Evolutionary conservation across 2,888 invertebrate genomes (phyloP), one percentile per base, ranked within the genome.

Genomic region (Lumbricus terrestris): DNA sequence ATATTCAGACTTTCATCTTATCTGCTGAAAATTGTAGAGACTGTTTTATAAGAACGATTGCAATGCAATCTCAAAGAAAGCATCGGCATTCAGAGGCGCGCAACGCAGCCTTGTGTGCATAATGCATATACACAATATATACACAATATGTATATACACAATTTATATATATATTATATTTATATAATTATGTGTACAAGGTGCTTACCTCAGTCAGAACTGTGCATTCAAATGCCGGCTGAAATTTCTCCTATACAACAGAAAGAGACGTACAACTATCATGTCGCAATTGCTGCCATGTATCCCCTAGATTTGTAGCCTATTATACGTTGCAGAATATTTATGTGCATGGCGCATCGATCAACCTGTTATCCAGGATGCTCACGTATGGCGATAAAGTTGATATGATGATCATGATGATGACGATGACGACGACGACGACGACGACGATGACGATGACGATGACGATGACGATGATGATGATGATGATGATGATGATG

Each of bases 171-270:
- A 6, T 6, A 40, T 11, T 6, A 6, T 40, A 40, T 40, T 11
- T 40, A 11, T 40, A 11, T 42, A 42, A 2, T 42, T 42, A 42
- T 42, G 18, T 42, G 2, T 42, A 42, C 42, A 42, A 42, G 15
- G 42, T 16, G 18, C 42, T 42, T 13, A 42, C 42, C 42, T 42
- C 42, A 42, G 42, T 42, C 2, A 42, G 18, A 42, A 42, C 42
- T 3, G 42, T 42, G 42, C 42, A 42, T 42, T 42, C 42, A 42
- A 13, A 6, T 42, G 42, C 42, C 42, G 42, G 98, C 95, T 98
- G 98, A 95, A 97, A 98, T 94, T 98, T 98, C 92, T 98, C 98
- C 95, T 95, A 93, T 29, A 93, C 90, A 88, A 91, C 90, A 90
- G 89, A n/a, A n/a, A n/a, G n/a, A 90, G 18, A 69, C 29, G 89